These are phyloP conservation scores for Loriculus beryllinus DNA, from an alignment of 2,797 vertebrate genomes.

Conservation along the genomic window DNA sequence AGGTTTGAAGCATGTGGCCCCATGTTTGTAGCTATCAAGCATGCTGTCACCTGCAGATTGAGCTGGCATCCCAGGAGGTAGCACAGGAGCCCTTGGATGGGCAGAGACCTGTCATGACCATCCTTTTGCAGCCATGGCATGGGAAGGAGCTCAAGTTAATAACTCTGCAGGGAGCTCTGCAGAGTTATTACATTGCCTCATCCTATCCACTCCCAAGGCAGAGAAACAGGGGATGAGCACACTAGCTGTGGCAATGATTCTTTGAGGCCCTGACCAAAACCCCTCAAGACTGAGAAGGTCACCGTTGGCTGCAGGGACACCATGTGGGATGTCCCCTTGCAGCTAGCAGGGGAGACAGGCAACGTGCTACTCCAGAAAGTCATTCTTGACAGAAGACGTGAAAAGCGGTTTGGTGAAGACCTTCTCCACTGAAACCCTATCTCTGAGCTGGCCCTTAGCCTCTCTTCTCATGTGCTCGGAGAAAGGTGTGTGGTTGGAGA, in stretches of 20 bases:
- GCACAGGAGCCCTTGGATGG: background rate
- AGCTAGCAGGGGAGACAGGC: background rate
- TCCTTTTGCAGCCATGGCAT: background rate
- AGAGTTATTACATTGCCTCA: background rate
- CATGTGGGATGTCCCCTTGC: background rate
- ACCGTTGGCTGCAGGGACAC: accelerated
- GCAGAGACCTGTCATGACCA: accelerated
- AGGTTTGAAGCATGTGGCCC: constrained; percentile 32
- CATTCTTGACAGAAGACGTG: background rate
- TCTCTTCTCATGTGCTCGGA: background rate
- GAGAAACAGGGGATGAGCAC: background rate
- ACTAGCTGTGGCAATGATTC: background rate
- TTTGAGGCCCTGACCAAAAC: background rate
- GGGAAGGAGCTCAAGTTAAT: background rate
- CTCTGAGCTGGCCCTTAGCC: background rate
- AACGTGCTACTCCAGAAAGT: background rate
- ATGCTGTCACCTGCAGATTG: background rate
- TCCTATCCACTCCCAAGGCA: background rate
- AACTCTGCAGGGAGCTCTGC: background rate
- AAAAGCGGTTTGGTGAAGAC: background rate
- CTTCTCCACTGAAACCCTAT: background rate
- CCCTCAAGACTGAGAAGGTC: accelerated
- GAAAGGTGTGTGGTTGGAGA: background rate
- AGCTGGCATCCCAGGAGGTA: background rate
- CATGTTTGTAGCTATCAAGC: accelerated